Base-by-base conservation (phyloP, 2,113 vertebrate genomes). In the Pygoscelis antarcticus region DNA sequence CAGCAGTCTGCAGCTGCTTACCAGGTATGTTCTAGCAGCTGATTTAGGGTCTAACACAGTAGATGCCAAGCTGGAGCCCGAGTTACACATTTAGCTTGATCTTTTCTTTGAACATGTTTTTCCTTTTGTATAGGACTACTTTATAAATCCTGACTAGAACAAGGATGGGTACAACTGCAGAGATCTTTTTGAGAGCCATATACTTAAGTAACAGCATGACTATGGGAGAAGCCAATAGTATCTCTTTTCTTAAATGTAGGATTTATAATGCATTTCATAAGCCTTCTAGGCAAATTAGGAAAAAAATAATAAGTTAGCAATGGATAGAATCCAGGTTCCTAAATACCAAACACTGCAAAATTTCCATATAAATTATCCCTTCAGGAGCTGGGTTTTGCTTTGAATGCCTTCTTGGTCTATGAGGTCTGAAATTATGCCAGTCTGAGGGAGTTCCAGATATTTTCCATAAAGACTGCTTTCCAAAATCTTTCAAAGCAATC, bases 321-420 rank as follows among this genome's bases (percentile, higher is more conserved):
- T 98, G 97, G 97, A 97, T 61, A 30, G 71, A 86, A 71, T 97
- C 97, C 97, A 98, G 98, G 47, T 96, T 93, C 88, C 97, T 94
- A 95, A 97, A 93, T 95, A 97, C 96, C 96, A 93, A 95, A 96
- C 76, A 96, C 95, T 95, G 91, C 68, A 94, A 93, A 97, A 98
- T 98, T 98, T 98, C 98, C 98, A 98, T 98, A 98, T 98, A 98
- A 98, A 98, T 98, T 97, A 97, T 96, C 96, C 97, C 97, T 98
- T 96, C 97, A 98, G 98, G 98, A 97, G 90, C 95, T 90, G 65
- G 82, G 62, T 88, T 97, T 96, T 97, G 81, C 97, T 98, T 97
- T 98, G 97, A 98, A 98, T 98, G 95, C 93, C 88, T 98, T 97
- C 98, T 98, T 98, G 98, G 98, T 98, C 96, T 97, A 83, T 93